A percentile compares a stretch with the other conserved stretches of the same genome.
Conservation (phyloP, 2,797 vertebrate genomes). For the Tachyglossus aculeatus region DNA sequence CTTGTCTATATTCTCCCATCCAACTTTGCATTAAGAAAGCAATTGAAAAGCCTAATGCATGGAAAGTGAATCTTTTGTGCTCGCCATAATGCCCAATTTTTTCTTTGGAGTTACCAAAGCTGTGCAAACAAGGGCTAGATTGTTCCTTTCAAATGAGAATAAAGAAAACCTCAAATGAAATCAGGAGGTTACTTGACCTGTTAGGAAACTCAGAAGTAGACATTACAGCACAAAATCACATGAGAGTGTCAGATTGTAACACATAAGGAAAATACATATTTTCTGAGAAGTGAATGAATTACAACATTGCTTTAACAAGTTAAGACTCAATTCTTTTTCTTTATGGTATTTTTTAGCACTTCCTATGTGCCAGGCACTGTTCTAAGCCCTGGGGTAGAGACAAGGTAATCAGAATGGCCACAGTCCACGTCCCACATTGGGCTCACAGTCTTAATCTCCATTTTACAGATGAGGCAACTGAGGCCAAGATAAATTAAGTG, state of each 20-base stretch:
- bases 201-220: slow-evolving; percentile 66
- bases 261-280: slow-evolving; percentile 36
- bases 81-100: slow-evolving; percentile 74
- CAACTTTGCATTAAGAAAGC: slow-evolving; percentile 71
- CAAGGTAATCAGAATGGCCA: no score
- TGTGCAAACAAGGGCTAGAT: slow-evolving; percentile 77
- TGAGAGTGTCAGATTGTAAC: slow-evolving; percentile 22
- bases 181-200: slow-evolving; percentile 76
- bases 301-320: no score
- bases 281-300: slow-evolving; percentile 37
- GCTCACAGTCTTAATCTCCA: no score
- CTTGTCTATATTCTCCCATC: slow-evolving; percentile 52
- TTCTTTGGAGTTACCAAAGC: slow-evolving; percentile 75
- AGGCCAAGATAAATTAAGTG: no score
- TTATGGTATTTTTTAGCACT: no score
- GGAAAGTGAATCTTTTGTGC: slow-evolving; percentile 77
- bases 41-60: slow-evolving; percentile 76
- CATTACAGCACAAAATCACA: slow-evolving; percentile 44
- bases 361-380: no score
- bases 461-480: no score
- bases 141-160: slow-evolving; percentile 75
- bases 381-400: no score
- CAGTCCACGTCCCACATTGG: no score
- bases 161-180: slow-evolving; percentile 80
- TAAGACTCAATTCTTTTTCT: no score